A percentile compares a stretch with the other conserved stretches of the same genome.
Conservation (phyloP, 2,113 vertebrate species). For the Chloropsis hardwickii region DNA sequence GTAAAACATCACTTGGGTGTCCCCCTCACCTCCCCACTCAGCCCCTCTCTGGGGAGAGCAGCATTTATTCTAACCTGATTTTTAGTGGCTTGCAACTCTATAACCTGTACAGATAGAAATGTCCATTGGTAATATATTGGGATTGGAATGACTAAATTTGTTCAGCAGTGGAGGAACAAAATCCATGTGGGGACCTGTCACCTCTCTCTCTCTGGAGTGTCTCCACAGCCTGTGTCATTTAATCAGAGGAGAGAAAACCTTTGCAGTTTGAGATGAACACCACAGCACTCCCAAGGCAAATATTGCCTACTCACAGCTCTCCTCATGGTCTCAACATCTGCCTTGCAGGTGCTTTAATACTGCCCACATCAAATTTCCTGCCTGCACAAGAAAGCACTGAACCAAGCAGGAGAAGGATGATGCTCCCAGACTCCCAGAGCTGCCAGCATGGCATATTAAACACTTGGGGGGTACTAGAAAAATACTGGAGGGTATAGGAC, state of each 20-base stretch:
- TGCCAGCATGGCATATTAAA: accelerated
- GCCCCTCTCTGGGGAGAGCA: background rate
- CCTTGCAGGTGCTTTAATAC: background rate
- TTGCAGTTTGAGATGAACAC: background rate
- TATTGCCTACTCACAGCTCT: background rate
- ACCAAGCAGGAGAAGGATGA: background rate
- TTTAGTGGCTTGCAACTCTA: background rate
- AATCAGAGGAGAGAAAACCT: background rate
- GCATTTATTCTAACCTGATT: background rate
- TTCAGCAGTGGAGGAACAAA: background rate
- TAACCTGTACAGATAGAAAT: background rate
- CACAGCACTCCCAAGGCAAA: background rate
- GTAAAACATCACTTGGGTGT: background rate
- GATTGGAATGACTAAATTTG: background rate
- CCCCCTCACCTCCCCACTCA: accelerated
- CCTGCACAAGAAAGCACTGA: background rate
- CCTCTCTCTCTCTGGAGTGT: background rate
- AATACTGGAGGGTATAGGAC: background rate
- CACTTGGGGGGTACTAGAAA: background rate
- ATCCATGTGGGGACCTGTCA: background rate
- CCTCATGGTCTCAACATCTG: accelerated
- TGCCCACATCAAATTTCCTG: background rate
- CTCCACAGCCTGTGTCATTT: accelerated
- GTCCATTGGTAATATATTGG: background rate
- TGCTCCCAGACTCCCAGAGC: background rate